A percentile compares a stretch with the other conserved stretches of the same genome.
phyloP scores from a whole-genome alignment of 2,113 vertebrate species.

The Ascaphus truei region DNA sequence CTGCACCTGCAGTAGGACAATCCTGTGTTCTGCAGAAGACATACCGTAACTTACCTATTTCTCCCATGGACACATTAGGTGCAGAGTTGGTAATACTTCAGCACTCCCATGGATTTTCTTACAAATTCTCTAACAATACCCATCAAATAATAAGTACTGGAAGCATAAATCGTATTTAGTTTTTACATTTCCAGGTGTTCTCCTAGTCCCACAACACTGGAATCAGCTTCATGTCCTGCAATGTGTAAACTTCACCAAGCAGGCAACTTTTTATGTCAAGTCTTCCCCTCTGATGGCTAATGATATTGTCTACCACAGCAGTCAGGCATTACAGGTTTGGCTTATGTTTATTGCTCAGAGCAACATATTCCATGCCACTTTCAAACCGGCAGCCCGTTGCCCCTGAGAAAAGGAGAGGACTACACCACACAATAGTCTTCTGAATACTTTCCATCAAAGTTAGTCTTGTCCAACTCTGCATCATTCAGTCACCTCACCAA shows the following conservation, averaged over 20 bases:
- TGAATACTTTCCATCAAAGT: no score
- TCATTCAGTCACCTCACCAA: background rate
- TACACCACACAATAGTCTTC: no score
- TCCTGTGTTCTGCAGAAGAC: no score
- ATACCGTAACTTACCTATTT: constrained; percentile 29
- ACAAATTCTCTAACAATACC: background rate
- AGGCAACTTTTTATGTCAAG: background rate
- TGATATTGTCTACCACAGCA: background rate
- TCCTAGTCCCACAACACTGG: background rate
- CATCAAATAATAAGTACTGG: background rate
- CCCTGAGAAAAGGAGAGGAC: constrained; percentile 18
- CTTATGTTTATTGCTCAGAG: no score
- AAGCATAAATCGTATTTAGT: no score
- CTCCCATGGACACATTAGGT: background rate
- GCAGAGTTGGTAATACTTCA: background rate
- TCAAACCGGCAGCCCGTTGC: background rate
- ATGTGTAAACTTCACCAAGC: no score
- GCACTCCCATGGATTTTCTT: constrained; percentile 6
- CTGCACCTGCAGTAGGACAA: no score
- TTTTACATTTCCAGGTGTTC: background rate
- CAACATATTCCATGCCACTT: background rate
- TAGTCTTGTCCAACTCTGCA: no score
- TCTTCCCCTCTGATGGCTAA: background rate
- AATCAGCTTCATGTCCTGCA: background rate
- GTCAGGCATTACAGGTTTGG: no score